These are phyloP conservation scores for Darevskia mixta DNA, from an alignment of 2,797 vertebrate genomes.

Conservation along the genomic window DNA sequence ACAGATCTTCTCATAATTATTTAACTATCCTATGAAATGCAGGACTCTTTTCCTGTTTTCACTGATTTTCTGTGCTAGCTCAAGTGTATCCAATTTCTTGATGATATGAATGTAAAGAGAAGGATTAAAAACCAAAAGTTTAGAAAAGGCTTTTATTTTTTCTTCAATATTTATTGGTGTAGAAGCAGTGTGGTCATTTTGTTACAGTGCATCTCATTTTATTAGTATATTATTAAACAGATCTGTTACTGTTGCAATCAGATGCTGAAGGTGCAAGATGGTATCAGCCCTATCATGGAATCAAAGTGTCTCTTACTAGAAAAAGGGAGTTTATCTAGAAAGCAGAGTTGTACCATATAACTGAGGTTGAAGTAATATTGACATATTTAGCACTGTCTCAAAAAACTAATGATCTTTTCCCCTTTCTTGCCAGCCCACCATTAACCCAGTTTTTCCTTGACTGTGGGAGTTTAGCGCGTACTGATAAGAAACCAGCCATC, in stretches of 20 bases:
- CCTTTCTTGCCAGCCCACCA: slow-evolving; percentile 85
- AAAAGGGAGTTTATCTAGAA: not conserved
- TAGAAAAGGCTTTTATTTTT: not conserved
- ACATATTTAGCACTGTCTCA: not conserved
- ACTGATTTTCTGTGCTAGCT: not conserved
- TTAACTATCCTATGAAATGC: not conserved
- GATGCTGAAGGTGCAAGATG: not conserved
- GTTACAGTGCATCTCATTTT: not conserved
- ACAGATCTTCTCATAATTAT: not conserved
- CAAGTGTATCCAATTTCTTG: not conserved
- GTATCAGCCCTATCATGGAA: not conserved
- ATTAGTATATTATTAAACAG: not conserved
- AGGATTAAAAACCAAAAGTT: not conserved
- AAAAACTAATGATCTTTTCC: slow-evolving; percentile 28
- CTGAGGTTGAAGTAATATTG: not conserved
- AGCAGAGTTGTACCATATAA: not conserved
- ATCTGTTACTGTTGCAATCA: not conserved
- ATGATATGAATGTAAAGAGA: not conserved
- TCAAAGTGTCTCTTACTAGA: not conserved
- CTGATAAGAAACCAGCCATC: slow-evolving; percentile 97
- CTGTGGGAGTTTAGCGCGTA: slow-evolving; percentile 92
- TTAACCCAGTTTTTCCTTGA: slow-evolving; percentile 97
- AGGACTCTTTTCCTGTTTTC: not conserved
- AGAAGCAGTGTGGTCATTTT: not conserved
- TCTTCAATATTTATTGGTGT: not conserved